Base-by-base conservation (phyloP, 2,888 invertebrate genomes). In the Antitype chi region DNA sequence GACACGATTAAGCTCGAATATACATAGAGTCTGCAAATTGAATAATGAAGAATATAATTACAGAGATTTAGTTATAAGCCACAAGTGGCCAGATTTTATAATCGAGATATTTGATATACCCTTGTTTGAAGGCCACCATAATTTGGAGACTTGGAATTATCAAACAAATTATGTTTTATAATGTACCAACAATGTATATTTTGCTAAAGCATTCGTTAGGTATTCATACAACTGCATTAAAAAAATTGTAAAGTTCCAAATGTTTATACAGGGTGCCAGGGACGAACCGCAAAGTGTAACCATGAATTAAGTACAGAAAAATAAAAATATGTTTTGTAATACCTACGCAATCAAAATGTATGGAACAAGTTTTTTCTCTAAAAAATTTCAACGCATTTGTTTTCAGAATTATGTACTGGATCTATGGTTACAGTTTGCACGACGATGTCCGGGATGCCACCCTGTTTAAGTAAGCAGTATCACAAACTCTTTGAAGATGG, bases 1-100 rank as follows among this genome's bases (percentile, higher is more conserved):
- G 60, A 73, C 81, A 85, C 74, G 76, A 74, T 76, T 78, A 62
- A 81, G 67, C 74, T 60, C 25, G 67, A 77, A 85, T 80, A 60
- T 80, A 47, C 78, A 75, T 80, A 82, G 60, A 62, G 38, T 70
- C 69, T 57, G 20, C 25, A 78, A 82, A 82, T 70, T 78, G 70
- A 82, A 87, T 87, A 85, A 85, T 85, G 80, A 76, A 55, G 73
- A 72, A 70, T 77, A 78, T 79, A 84, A 80, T 86, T 80, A 85
- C 63, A 32, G 32, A 62, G 69, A 72, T 87, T 77, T 63, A 17
- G 75, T 87, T 83, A 81, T 74, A 73, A 81, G 67, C 80, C 64
- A 74, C 74, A 75, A 87, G 59, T 82, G 62, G 71, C 63, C n/a
- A 38, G 63, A 59, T 74, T 70, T 78, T 69, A 66, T 38, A 68